Conservation (phyloP, 2,797 vertebrate genomes). For the Parotocinclus haroldoi region DNA sequence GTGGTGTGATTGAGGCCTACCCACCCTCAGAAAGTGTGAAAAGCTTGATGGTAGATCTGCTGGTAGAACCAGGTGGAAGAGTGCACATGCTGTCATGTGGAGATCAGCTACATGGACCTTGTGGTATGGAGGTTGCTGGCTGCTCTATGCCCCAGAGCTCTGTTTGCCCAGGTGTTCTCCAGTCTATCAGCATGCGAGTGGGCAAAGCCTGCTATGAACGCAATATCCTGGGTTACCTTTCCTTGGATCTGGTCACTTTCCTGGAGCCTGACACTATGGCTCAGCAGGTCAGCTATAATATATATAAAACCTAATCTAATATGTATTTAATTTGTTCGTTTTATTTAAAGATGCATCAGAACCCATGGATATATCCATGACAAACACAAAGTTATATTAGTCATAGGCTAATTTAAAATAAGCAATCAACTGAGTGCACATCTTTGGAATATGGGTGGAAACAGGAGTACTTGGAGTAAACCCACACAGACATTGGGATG, state of each 20-base stretch:
- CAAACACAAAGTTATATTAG: too few species aligned
- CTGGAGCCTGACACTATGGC: conserved; percentile 63
- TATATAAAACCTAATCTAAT: too few species aligned
- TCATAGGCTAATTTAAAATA: too few species aligned
- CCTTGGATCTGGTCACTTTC: conserved; percentile 83
- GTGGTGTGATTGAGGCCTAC: conserved; percentile 85
- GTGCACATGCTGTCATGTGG: conserved; percentile 77
- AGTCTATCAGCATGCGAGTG: conserved; percentile 70
- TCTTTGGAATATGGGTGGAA: too few species aligned
- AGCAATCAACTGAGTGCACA: too few species aligned
- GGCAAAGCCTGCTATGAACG: conserved; percentile 73
- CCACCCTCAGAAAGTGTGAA: conserved; percentile 74
- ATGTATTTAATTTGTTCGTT: too few species aligned
- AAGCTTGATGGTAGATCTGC: conserved; percentile 81
- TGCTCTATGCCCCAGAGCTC: conserved; percentile 80
- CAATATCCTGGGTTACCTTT: conserved; percentile 78
- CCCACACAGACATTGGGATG: too few species aligned
- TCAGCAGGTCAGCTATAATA: conserved; percentile 77
- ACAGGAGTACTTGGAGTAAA: too few species aligned
- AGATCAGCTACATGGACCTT: conserved; percentile 77
- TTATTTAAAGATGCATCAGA: too few species aligned
- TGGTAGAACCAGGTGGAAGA: conserved; percentile 80
- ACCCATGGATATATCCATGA: too few species aligned
- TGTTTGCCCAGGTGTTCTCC: conserved; percentile 69
- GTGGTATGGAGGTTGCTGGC: conserved; percentile 70